Conservation (phyloP, 2,113 vertebrate species). For the Uropsilus gracilis region DNA sequence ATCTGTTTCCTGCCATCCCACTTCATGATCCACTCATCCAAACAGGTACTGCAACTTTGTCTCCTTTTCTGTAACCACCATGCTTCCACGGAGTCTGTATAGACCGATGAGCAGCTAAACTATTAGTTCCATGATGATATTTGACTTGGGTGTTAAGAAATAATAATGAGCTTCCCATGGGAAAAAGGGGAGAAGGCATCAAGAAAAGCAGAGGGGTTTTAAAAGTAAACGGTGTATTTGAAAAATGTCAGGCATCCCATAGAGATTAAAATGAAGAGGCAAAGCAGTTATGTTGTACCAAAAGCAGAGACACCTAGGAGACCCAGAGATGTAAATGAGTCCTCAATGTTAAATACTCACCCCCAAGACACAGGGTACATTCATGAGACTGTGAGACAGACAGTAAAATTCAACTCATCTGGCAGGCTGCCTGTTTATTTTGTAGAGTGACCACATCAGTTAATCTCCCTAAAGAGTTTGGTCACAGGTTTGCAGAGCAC, state of each 20-base stretch:
- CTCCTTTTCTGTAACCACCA: neutral
- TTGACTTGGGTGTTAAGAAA: neutral
- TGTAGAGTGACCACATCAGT: neutral
- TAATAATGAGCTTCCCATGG: neutral
- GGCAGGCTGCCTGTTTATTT: neutral
- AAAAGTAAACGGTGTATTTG: neutral
- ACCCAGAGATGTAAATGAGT: neutral
- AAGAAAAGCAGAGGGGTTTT: neutral
- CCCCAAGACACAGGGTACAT: neutral
- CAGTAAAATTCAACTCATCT: neutral
- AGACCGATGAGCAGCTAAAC: neutral
- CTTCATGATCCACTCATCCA: neutral
- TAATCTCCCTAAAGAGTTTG: constrained; percentile 1
- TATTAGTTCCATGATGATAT: neutral
- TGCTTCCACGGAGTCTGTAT: neutral
- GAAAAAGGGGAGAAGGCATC: neutral
- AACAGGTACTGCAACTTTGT: neutral
- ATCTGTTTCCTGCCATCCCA: neutral
- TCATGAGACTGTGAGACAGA: neutral
- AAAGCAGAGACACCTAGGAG: neutral
- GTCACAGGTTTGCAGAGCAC: constrained; percentile 6
- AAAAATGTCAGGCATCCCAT: neutral
- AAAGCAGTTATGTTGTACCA: neutral
- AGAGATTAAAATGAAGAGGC: neutral
- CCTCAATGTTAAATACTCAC: neutral